Evolutionary conservation across 1,140 invertebrate species (phyloP).

Genomic region (Aradophagus sp.): DNA sequence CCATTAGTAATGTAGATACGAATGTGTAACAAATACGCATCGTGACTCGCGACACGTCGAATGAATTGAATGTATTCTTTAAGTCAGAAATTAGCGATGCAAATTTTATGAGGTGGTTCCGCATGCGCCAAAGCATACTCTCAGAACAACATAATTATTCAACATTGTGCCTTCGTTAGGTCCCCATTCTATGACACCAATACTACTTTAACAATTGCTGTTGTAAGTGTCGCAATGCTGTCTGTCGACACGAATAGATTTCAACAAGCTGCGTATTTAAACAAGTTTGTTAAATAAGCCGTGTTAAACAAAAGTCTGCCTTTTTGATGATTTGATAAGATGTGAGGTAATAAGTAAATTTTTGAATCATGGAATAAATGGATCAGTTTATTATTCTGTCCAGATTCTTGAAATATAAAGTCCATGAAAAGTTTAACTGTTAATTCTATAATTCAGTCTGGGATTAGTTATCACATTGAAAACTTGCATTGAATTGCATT

Average conservation of each 20-base stretch:
- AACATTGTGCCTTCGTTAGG: slow-evolving; percentile 54
- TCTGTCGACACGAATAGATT: slow-evolving; percentile 25
- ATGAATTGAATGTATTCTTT: slow-evolving; percentile 38
- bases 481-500: too few species aligned
- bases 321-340: slow-evolving; percentile 7
- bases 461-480: too few species aligned
- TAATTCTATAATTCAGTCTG: too few species aligned
- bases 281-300: slow-evolving; percentile 22
- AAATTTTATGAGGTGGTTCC: slow-evolving; percentile 46
- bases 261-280: slow-evolving; percentile 31
- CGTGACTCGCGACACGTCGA: slow-evolving; percentile 39
- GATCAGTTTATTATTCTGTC: too few species aligned
- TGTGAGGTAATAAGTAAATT: too few species aligned
- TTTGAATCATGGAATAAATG: too few species aligned
- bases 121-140: slow-evolving; percentile 24
- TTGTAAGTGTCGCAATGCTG: slow-evolving; percentile 25
- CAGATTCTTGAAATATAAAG: too few species aligned
- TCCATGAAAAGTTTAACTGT: too few species aligned
- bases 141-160: slow-evolving; percentile 49
- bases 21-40: slow-evolving; percentile 35
- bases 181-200: slow-evolving; percentile 43
- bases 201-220: slow-evolving; percentile 33
- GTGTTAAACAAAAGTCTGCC: slow-evolving; percentile 7
- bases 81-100: slow-evolving; percentile 37
- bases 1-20: slow-evolving; percentile 31